A percentile compares a stretch with the other conserved stretches of the same genome.
Conservation (phyloP, 2,113 vertebrate genomes). For the Takifugu flavidus region DNA sequence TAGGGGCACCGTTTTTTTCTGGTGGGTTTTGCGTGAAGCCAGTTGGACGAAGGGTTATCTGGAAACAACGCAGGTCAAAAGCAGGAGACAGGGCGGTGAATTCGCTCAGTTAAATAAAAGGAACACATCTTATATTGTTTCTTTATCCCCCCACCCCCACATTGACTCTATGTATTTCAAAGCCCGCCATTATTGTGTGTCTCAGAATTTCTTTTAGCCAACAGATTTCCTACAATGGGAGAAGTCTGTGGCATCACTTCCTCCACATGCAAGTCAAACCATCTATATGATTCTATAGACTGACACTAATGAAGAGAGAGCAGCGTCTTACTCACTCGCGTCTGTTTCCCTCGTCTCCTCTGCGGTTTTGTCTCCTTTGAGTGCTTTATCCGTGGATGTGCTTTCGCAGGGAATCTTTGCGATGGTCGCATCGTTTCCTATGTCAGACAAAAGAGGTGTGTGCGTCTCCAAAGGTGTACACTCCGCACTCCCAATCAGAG, state of each 20-base stretch:
- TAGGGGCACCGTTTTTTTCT: conserved; percentile 97
- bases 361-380: conserved; percentile 78
- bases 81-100: conserved; percentile 47
- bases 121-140: not conserved
- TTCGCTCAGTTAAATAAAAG: conserved; percentile 10
- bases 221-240: not conserved
- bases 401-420: conserved; percentile 83
- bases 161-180: not conserved
- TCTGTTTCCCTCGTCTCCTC: conserved; percentile 82
- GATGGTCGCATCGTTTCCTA: conserved; percentile 84
- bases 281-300: not conserved
- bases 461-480: conserved; percentile 88
- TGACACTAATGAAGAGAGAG: not conserved
- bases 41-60: conserved; percentile 96
- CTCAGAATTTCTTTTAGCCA: not conserved
- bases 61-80: conserved; percentile 52
- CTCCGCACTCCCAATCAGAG: conserved; percentile 82
- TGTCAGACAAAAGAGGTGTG: conserved; percentile 90
- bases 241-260: not conserved
- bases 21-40: conserved; percentile 97
- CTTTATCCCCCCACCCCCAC: no score
- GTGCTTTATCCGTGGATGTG: conserved; percentile 80
- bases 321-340: conserved; percentile 83
- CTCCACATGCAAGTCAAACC: not conserved
- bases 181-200: not conserved